Evolutionary conservation across 2,888 invertebrate genomes (phyloP), one percentile per base, ranked within the genome.

Genomic region (Luffia ferchaultella): DNA sequence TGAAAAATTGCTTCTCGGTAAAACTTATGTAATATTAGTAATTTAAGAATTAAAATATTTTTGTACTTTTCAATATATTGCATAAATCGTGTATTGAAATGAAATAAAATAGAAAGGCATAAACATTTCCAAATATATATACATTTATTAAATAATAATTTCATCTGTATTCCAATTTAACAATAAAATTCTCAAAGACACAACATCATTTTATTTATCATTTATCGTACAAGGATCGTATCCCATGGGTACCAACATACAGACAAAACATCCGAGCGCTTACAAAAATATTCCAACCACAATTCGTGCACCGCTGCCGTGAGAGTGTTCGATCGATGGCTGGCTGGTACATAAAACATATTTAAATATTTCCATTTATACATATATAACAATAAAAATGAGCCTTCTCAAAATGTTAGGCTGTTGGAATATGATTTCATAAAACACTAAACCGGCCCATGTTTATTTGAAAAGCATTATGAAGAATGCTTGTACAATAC

Each of bases 171-270:
- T 80, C 78, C 82, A 83, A 80, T 78, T 79, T 75, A 85, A 85
- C 84, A 84, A 85, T 85, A 85, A 80, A 85, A 77, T 77, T 84
- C 68, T 84, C 75, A 82, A 84, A 83, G 80, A 82, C 76, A 82
- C 82, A 85, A 85, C 84, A 84, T 82, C 71, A 72, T 77, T 77
- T 49, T 76, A 69, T 73, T 70, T 69, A 70, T 65, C 73, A 73
- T 70, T 69, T 73, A 60, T 42, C 5, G n/a, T 30, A 20, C 30
- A 19, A 68, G 78, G 76, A 77, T 75, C 70, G 69, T 60, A 73
- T 72, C 76, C 76, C 20, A 18, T 20, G 3, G 49, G 42, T 49
- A 20, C 45, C 45, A 16, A 12, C 16, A 17, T n/a, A 30, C 17
- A 45, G 45, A 45, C 45, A 44, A n/a, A 18, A 50, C 42, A 19